phyloP scores from a whole-genome alignment of 2,888 invertebrate species.

The Mimumesa dahlbomi region DNA sequence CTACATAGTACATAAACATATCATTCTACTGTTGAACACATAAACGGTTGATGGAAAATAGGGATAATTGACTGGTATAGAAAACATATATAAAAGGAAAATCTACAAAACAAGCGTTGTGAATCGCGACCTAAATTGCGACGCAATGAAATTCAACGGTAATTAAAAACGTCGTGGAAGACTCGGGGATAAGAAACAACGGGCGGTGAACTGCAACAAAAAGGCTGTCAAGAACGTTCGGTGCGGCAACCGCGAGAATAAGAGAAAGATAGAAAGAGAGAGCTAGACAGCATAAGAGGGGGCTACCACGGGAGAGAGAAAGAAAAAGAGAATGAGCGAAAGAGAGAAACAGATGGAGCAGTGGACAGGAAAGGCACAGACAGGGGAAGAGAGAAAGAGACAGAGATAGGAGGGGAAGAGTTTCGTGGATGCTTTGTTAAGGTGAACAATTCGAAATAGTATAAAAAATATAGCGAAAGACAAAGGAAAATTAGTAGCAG shows the following conservation, averaged over 20 bases:
- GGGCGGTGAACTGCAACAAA: conserved; percentile 28
- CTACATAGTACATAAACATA: too few species aligned
- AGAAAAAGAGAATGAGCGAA: conserved; percentile 7
- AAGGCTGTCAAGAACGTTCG: conserved; percentile 45
- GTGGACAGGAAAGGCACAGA: conserved; percentile 5
- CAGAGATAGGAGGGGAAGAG: conserved; percentile 7
- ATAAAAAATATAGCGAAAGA: not conserved
- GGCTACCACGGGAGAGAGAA: too few species aligned
- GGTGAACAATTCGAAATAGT: conserved; percentile 3
- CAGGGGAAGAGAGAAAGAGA: not conserved
- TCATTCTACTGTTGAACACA: too few species aligned
- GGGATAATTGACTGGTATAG: too few species aligned
- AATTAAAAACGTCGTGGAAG: not conserved
- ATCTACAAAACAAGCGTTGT: too few species aligned
- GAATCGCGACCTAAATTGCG: not conserved
- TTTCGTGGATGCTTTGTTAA: conserved; percentile 25
- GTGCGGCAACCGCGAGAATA: conserved; percentile 8
- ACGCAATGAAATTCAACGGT: not conserved
- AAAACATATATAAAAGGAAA: too few species aligned
- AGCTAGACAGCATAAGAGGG: conserved; percentile 2
- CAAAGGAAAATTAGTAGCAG: not conserved
- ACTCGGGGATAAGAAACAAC: conserved; percentile 3
- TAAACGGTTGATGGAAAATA: too few species aligned
- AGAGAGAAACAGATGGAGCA: conserved; percentile 12
- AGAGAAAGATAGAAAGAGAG: conserved; percentile 17